phyloP scores from a whole-genome alignment of 2,113 vertebrate species.

The Atractosteus spatula region DNA sequence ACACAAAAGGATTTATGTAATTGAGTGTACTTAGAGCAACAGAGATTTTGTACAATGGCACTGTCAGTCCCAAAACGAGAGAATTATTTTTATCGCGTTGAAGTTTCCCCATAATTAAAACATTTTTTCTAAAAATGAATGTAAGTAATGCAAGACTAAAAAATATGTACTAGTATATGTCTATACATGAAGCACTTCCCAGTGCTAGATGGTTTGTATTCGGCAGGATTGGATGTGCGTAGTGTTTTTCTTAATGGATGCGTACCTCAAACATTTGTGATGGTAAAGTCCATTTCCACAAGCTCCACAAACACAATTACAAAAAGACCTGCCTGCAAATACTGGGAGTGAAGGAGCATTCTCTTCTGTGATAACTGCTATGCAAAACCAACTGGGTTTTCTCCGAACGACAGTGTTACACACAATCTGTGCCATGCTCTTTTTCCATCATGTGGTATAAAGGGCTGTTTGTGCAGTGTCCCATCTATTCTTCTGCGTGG shows the following conservation, averaged over 20 bases:
- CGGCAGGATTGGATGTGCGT: background rate
- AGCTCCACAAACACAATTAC: background rate
- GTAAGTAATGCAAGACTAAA: no score
- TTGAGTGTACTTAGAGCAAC: no score
- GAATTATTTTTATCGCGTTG: no score
- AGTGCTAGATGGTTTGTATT: background rate
- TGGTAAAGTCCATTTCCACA: background rate
- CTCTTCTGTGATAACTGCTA: slow-evolving; percentile 16
- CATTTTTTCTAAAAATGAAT: no score
- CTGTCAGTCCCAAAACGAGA: no score
- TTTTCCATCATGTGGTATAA: slow-evolving; percentile 2
- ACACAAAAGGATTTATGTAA: no score
- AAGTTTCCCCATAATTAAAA: no score
- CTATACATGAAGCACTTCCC: background rate
- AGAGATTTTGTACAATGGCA: no score
- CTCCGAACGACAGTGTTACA: slow-evolving; percentile 22
- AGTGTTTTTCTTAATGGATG: background rate
- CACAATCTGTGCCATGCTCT: slow-evolving; percentile 27
- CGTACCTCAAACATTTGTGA: background rate
- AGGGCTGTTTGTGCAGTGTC: slow-evolving; percentile 3
- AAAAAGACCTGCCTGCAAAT: background rate
- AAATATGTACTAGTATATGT: no score
- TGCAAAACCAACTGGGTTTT: slow-evolving; percentile 22
- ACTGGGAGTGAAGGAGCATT: background rate
- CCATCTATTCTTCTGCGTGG: background rate